phyloP scores from a whole-genome alignment of 2,888 invertebrate genomes.

The Aphodius sticticus region DNA sequence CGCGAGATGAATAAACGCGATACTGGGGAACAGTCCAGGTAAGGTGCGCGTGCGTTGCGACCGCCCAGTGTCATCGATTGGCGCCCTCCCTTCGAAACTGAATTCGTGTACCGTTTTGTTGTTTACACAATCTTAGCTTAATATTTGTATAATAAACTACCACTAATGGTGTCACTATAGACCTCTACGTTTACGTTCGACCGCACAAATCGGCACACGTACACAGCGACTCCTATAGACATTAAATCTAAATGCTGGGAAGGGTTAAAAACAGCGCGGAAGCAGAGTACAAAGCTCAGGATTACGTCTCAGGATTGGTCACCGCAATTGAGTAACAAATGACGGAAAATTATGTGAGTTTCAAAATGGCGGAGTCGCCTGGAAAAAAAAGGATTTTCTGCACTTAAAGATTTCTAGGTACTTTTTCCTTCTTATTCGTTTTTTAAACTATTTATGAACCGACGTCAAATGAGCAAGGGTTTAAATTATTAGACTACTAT shows the following conservation, averaged over 20 bases:
- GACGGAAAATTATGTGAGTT: neutral
- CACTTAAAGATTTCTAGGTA: neutral
- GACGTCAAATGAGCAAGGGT: neutral
- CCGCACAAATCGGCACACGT: neutral
- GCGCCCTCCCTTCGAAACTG: conserved; percentile 45
- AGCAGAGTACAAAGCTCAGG: neutral
- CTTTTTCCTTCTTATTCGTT: neutral
- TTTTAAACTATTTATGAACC: neutral
- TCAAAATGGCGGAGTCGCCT: neutral
- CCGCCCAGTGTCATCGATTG: conserved; percentile 54
- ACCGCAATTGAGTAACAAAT: neutral
- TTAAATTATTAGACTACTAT: neutral
- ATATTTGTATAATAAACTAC: conserved; percentile 11
- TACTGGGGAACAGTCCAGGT: conserved; percentile 49
- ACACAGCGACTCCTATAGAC: neutral
- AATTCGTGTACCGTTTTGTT: conserved; percentile 31
- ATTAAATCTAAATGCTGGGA: neutral
- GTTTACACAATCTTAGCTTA: conserved; percentile 43
- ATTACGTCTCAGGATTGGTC: neutral
- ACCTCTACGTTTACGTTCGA: neutral
- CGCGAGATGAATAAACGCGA: conserved; percentile 46
- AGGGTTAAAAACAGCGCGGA: neutral
- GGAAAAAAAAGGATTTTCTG: neutral
- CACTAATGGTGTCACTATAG: neutral
- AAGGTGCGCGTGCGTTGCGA: conserved; percentile 55